Evolutionary conservation across 2,113 vertebrate species (phyloP).

Genomic region (Merops nubicus): DNA sequence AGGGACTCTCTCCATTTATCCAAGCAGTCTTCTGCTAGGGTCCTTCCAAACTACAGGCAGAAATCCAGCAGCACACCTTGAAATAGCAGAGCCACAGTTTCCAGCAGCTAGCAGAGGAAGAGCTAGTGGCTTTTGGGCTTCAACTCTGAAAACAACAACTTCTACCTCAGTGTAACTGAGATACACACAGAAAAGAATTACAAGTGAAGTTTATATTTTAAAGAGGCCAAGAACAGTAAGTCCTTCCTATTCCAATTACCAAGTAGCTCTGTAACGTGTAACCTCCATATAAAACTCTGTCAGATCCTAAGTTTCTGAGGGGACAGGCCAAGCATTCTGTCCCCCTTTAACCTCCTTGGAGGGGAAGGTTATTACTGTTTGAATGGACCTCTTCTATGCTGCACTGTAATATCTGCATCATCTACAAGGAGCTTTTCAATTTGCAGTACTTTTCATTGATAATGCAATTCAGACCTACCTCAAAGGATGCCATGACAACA

Average conservation of each 20-base stretch:
- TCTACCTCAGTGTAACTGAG: neutral
- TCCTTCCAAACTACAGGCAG: neutral
- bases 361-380: neutral
- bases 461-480: neutral
- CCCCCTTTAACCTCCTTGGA: neutral
- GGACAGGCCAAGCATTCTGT: neutral
- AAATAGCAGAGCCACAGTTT: neutral
- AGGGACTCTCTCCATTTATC: neutral
- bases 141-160: neutral
- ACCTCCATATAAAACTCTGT: neutral
- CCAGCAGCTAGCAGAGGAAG: neutral
- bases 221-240: neutral
- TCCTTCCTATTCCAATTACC: neutral
- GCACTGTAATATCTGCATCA: rapidly evolving
- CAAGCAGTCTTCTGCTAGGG: neutral
- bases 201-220: neutral
- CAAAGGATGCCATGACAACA: neutral
- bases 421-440: neutral
- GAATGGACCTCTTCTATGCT: neutral
- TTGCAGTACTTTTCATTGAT: neutral
- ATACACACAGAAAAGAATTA: neutral
- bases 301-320: neutral
- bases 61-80: neutral
- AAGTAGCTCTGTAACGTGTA: neutral
- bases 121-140: neutral